These are phyloP conservation scores for Myiozetetes cayanensis DNA, from an alignment of 2,113 vertebrate species.

Conservation along the genomic window DNA sequence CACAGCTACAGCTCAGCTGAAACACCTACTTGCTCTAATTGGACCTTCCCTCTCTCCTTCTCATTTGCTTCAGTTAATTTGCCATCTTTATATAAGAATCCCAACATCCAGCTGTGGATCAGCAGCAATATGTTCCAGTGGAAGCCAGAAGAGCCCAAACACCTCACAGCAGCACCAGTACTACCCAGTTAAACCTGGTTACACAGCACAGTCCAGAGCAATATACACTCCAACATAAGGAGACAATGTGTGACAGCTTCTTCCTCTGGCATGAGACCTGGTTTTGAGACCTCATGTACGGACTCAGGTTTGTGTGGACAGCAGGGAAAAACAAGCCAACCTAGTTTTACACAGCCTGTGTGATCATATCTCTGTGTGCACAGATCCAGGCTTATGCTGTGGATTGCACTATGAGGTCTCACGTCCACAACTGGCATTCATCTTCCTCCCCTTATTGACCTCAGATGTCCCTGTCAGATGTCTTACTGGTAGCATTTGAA, in stretches of 20 bases:
- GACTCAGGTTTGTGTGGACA: not conserved
- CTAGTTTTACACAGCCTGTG: accelerated
- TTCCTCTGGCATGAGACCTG: not conserved
- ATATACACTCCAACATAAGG: accelerated
- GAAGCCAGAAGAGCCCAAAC: not conserved
- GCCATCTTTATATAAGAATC: not conserved
- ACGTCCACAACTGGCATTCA: not conserved
- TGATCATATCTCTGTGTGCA: not conserved
- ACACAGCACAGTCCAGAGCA: not conserved
- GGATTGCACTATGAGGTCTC: not conserved
- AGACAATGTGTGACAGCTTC: not conserved
- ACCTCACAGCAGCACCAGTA: not conserved
- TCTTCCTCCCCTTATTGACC: not conserved
- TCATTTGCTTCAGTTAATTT: not conserved
- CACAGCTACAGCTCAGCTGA: not conserved
- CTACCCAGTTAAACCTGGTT: not conserved
- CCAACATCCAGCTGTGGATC: not conserved
- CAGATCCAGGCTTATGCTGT: not conserved
- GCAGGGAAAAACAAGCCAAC: not conserved
- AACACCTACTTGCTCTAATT: not conserved
- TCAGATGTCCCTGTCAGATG: not conserved
- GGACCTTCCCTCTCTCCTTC: not conserved
- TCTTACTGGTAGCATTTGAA: not conserved
- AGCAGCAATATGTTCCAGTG: not conserved
- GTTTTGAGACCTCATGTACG: not conserved